Evolutionary conservation across 2,113 vertebrate genomes (phyloP), one percentile per base, ranked within the genome.

Genomic region (Oplegnathus fasciatus): DNA sequence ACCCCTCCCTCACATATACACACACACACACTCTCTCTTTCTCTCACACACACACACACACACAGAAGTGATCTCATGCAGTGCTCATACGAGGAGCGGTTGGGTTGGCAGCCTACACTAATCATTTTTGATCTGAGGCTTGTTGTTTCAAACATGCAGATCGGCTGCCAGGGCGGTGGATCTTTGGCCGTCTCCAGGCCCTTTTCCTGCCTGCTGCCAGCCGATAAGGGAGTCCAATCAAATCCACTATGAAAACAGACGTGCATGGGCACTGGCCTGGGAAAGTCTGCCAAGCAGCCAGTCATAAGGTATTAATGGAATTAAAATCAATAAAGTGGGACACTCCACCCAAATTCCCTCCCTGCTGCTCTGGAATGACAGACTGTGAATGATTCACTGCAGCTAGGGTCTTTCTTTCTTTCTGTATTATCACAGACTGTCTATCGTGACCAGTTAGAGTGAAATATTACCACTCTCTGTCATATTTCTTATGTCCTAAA

Each of bases 281-380:
- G 68, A 83, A 68, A 76, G 74, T 66, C 85, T 79, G 88, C 92
- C 88, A 88, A 88, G 82, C 73, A 75, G 48, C 57, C 32, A 69
- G 69, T 79, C 81, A 80, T 74, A 71, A 85, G 81, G 88, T 86
- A 87, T 92, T 91, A 94, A 93, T 88, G 85, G 86, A 91, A 92
- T 93, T 93, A 85, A 90, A 94, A 94, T 91, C 91, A 91, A 94
- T 93, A 90, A 78, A 73, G 78, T 60, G 55, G 75, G 66, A 71
- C 75, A 72, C 83, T 83, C 77, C 88, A 82, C 83, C 69, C 73
- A 32, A 80, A 71, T 32, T 61, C 66, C 54, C 65, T 71, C 50
- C 42, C 26, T 77, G 40, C 52, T 78, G 46, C 71, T 80, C 4
- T 24, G 14, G 55, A 62, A 50, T 48, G 72, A 52, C 60, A 76